Base-by-base conservation (phyloP, 2,797 vertebrate species). In the Sebastes elongatus region DNA sequence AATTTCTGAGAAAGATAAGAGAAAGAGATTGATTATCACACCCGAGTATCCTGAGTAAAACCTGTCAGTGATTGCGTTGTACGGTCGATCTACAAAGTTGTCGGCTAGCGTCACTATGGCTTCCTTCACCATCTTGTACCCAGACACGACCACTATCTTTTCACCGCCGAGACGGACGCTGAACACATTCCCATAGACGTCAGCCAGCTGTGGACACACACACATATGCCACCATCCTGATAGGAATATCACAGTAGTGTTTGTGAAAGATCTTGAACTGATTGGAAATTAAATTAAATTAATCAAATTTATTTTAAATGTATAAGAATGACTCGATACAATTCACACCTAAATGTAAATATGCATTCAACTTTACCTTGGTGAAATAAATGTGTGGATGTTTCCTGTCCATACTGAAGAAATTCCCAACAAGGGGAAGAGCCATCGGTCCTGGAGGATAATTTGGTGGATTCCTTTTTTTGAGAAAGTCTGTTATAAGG, bases 371-470 rank as follows among this genome's bases (percentile, higher is more conserved):
- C 16, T 10, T 92, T 92, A 96, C 96, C 96, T 96, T 96, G 62
- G 91, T 92, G 46, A 96, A 90, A 1, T 89, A 94, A 32, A 88
- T 86, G 30, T 96, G 93, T 25, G 94, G 94, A 42, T 94, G 83
- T 85, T 87, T 92, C 6, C 55, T 69, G 83, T 96, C 93, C 55
- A 95, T 32, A 55, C 80, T 88, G 27, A 94, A 79, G n/a, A 95
- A 2, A 70, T 92, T 96, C 71, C 95, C 96, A 42, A 96, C 52
- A 0, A 97, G 30, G 10, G 96, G 96, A n/a, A 96, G 84, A 64
- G 89, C 68, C 61, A 76, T 74, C 0, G 95, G 96, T 87, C 96
- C 96, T 63, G 96, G 96, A 76, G 96, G 96, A 75, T 90, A 96
- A 66, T 96, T 96, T 68, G 86, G 88, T 81, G 96, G 95, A 67